A percentile compares a stretch with the other conserved stretches of the same genome.
phyloP scores from a whole-genome alignment of 2,888 invertebrate species.

The Plutella xylostella region DNA sequence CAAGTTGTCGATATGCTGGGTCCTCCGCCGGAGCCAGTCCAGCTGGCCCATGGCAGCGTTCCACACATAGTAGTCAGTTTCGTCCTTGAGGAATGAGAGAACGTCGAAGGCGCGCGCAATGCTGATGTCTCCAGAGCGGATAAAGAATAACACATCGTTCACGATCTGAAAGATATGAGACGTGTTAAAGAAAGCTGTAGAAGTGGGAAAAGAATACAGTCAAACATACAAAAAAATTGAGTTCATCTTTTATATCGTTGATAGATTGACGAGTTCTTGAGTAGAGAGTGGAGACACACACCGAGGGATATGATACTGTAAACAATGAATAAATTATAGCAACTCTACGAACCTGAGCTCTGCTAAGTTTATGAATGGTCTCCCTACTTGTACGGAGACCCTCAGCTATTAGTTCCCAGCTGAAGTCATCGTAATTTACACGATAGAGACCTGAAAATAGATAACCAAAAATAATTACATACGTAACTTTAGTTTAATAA shows the following conservation, averaged over 20 bases:
- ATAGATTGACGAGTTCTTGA: no score
- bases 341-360: conserved; percentile 77
- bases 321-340: no score
- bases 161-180: conserved; percentile 67
- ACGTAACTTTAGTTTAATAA: no score
- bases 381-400: conserved; percentile 45
- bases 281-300: no score
- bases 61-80: conserved; percentile 85
- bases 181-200: no score
- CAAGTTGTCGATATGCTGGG: conserved; percentile 42
- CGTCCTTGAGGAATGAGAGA: conserved; percentile 74
- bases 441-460: conserved; percentile 78
- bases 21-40: conserved; percentile 51
- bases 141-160: conserved; percentile 80
- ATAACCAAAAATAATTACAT: no score
- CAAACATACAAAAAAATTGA: no score
- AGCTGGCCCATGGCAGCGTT: conserved; percentile 69
- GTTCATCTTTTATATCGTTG: no score
- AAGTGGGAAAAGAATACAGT: no score
- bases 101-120: conserved; percentile 72
- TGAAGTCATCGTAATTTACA: conserved; percentile 72
- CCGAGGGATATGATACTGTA: no score
- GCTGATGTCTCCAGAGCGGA: conserved; percentile 67
- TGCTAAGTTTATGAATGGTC: conserved; percentile 74
- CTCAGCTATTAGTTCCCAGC: conserved; percentile 65